Base-by-base conservation (phyloP, 1,140 invertebrate genomes). In the Caenorhabditis elegans region DNA sequence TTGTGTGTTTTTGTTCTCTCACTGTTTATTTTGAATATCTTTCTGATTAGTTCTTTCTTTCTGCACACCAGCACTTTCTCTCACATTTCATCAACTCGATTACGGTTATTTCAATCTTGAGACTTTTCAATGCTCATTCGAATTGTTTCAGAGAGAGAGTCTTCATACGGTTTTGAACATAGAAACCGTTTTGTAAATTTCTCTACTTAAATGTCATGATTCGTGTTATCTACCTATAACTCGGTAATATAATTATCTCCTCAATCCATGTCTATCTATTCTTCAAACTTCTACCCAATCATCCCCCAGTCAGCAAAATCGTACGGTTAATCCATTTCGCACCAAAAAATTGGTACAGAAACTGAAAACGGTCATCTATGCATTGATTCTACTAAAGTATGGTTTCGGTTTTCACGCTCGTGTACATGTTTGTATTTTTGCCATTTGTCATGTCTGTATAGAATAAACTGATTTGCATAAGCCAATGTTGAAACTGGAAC, bases 391-490 rank as follows among this genome's bases (percentile, higher is more conserved):
- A n/a, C n/a, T n/a, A n/a, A n/a, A n/a, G n/a, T n/a, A n/a, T n/a
- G n/a, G n/a, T n/a, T n/a, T n/a, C n/a, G n/a, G n/a, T n/a, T n/a
- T n/a, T n/a, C n/a, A n/a, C n/a, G n/a, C n/a, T n/a, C n/a, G n/a
- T 17, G 26, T 60, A 31, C 34, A 6, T 60, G 28, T 31, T 60
- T 60, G 53, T 31, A 60, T 15, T 60, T 31, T 60, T 60, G 53
- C 53, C 53, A 60, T 31, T 34, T 24, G 24, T 26, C 22, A 19
- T 10, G 26, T 22, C 15, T 60, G 53, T 60, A 60, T 60, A 60
- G 53, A 60, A 60, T 60, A 60, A 60, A 60, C n/a, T 60, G 53
- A 60, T 60, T 60, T 53, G 49, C 22, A n/a, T n/a, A n/a, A n/a
- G n/a, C n/a, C n/a, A n/a, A n/a, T n/a, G n/a, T n/a, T n/a, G n/a